Conservation (phyloP, 2,797 vertebrate genomes). For the Melanotaenia maccullochi region DNA sequence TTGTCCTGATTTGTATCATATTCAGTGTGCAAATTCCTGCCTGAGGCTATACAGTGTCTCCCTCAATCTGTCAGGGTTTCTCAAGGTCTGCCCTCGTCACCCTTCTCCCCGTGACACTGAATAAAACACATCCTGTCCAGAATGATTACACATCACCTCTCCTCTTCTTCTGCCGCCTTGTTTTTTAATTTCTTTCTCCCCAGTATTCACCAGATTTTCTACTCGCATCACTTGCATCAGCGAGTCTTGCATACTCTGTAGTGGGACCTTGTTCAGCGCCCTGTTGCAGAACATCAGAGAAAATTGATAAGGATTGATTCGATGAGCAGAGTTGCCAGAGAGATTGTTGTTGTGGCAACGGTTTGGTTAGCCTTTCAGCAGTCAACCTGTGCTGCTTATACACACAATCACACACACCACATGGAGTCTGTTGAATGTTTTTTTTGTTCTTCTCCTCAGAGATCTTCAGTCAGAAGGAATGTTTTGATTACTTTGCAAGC, state of each 20-base stretch:
- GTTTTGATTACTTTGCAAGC: slow-evolving; percentile 33
- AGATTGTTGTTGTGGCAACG: slow-evolving; percentile 68
- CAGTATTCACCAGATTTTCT: background rate
- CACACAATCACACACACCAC: slow-evolving; percentile 14
- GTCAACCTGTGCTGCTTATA: slow-evolving; percentile 31
- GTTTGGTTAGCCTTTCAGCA: slow-evolving; percentile 49
- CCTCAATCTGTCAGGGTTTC: slow-evolving; percentile 19
- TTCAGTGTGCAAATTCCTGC: slow-evolving; percentile 28
- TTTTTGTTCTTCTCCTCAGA: background rate
- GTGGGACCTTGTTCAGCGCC: background rate
- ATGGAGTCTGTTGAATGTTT: background rate
- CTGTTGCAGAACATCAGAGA: slow-evolving; percentile 25
- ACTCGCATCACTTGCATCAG: background rate
- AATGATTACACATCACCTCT: slow-evolving; percentile 15
- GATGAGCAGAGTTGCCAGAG: slow-evolving; percentile 54
- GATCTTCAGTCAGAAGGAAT: slow-evolving; percentile 1
- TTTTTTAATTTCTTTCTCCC: background rate
- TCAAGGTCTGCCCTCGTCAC: slow-evolving; percentile 12
- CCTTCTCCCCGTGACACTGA: slow-evolving; percentile 5
- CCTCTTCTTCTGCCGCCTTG: background rate
- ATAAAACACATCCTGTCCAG: slow-evolving; percentile 17
- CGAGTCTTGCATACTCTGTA: background rate
- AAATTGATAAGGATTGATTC: slow-evolving; percentile 63
- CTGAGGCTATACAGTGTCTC: slow-evolving; percentile 21
- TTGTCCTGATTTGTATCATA: slow-evolving; percentile 25